Evolutionary conservation across 2,113 vertebrate species (phyloP).

Genomic region (Hiodon tergisus): DNA sequence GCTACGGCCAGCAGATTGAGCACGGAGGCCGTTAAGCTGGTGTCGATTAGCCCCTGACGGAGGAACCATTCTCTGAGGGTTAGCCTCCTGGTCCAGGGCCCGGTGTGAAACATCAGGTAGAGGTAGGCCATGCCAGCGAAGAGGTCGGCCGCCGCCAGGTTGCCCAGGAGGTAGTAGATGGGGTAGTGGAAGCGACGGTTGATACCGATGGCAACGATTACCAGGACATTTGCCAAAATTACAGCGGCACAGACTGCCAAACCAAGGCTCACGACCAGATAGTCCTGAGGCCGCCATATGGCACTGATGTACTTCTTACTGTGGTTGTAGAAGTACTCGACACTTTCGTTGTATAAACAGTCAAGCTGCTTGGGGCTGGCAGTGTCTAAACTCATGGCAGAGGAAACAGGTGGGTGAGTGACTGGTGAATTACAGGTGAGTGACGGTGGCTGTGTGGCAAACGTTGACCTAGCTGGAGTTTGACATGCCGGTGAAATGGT

Average conservation of each 20-base stretch:
- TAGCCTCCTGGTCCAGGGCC: slow-evolving; percentile 81
- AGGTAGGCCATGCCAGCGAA: slow-evolving; percentile 89
- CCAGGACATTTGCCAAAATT: slow-evolving; percentile 85
- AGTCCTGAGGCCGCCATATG: slow-evolving; percentile 41
- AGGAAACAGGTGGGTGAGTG: neutral
- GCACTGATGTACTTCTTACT: slow-evolving; percentile 53
- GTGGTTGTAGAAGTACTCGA: slow-evolving; percentile 51
- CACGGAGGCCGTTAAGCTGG: slow-evolving; percentile 87
- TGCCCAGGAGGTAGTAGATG: slow-evolving; percentile 92
- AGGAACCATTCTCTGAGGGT: slow-evolving; percentile 78
- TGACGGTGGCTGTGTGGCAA: too few species aligned
- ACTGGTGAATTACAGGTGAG: neutral
- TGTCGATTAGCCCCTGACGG: slow-evolving; percentile 87
- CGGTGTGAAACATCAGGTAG: slow-evolving; percentile 92
- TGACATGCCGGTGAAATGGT: neutral
- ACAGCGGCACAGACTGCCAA: slow-evolving; percentile 82
- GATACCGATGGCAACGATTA: slow-evolving; percentile 82
- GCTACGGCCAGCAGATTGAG: slow-evolving; percentile 89
- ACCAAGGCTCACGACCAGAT: slow-evolving; percentile 78
- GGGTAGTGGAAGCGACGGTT: slow-evolving; percentile 91
- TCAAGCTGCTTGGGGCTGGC: accelerated
- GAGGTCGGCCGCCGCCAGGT: slow-evolving; percentile 86
- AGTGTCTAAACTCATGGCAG: slow-evolving; percentile 34
- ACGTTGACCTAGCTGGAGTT: neutral
- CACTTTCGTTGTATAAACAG: slow-evolving; percentile 38